These are phyloP conservation scores for Lochmaea capreae DNA, from an alignment of 2,888 invertebrate species.

Conservation along the genomic window DNA sequence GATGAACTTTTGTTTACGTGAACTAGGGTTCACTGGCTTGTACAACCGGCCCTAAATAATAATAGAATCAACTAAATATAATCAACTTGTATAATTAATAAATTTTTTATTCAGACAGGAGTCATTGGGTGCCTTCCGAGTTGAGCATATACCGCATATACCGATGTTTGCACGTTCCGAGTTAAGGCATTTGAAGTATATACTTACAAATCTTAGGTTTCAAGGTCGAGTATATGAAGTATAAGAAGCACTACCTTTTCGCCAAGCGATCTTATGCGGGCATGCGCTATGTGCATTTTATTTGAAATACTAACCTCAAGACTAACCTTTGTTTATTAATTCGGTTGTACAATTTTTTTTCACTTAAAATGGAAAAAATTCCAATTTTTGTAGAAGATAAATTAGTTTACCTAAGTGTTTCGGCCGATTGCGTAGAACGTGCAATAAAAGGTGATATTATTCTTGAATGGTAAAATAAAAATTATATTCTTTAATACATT, in stretches of 20 bases:
- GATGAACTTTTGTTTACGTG: too few species aligned
- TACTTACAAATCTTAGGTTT: not conserved
- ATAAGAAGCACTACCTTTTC: conserved; percentile 7
- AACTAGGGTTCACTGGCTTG: too few species aligned
- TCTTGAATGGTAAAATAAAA: not conserved
- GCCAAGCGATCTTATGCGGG: conserved; percentile 8
- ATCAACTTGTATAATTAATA: too few species aligned
- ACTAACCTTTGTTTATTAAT: not conserved
- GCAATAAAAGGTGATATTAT: not conserved
- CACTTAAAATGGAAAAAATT: not conserved
- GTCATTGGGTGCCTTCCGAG: not conserved
- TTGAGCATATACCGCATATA: not conserved
- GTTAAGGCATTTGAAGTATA: not conserved
- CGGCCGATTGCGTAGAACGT: conserved; percentile 1
- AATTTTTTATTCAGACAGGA: too few species aligned
- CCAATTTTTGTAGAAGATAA: not conserved
- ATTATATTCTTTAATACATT: not conserved
- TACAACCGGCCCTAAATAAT: too few species aligned
- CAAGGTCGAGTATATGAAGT: not conserved
- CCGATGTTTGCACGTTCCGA: not conserved
- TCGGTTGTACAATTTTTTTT: not conserved
- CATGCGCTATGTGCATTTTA: conserved; percentile 3
- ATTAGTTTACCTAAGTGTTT: conserved; percentile 7
- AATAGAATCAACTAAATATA: too few species aligned
- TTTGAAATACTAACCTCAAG: conserved; percentile 2